Percentiles rank a stretch among this genome's conserved stretches.
phyloP scores from a whole-genome alignment of 2,113 vertebrate species.

The Misgurnus anguillicaudatus region DNA sequence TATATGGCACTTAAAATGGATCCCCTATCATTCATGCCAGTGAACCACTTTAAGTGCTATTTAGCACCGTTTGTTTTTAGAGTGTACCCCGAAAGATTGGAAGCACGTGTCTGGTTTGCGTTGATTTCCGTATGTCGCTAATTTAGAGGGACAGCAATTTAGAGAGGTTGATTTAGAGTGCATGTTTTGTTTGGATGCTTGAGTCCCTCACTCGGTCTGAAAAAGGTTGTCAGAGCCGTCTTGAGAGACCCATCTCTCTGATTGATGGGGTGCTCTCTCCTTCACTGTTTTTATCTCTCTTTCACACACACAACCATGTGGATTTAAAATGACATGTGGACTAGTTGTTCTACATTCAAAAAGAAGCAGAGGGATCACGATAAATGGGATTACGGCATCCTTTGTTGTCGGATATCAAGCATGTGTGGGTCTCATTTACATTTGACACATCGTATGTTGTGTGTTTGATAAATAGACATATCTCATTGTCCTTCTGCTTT shows the following conservation, averaged over 20 bases:
- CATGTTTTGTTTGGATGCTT: neutral
- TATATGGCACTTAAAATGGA: too few relatives aligned
- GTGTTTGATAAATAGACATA: neutral
- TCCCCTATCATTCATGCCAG: too few relatives aligned
- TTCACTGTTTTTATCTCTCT: neutral
- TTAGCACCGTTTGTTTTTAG: too few relatives aligned
- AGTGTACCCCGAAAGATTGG: neutral
- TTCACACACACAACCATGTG: neutral
- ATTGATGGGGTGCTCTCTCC: slow-evolving; percentile 19
- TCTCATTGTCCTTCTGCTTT: neutral
- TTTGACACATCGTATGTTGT: neutral
- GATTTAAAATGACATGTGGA: neutral
- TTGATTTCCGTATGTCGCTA: slow-evolving; percentile 36
- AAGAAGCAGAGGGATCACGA: neutral
- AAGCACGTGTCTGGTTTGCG: slow-evolving; percentile 15
- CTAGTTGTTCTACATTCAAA: neutral
- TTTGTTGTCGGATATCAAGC: neutral
- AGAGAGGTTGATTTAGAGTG: neutral
- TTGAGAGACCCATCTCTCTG: slow-evolving; percentile 19
- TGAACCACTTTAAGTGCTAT: too few relatives aligned
- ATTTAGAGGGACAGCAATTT: slow-evolving; percentile 31
- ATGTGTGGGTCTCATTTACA: neutral
- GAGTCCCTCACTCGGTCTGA: slow-evolving; percentile 1
- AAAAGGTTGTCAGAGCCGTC: slow-evolving; percentile 19
- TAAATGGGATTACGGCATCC: neutral